Evolutionary conservation across 2,888 invertebrate genomes (phyloP).

Genomic region (Rhynchonema sp.): DNA sequence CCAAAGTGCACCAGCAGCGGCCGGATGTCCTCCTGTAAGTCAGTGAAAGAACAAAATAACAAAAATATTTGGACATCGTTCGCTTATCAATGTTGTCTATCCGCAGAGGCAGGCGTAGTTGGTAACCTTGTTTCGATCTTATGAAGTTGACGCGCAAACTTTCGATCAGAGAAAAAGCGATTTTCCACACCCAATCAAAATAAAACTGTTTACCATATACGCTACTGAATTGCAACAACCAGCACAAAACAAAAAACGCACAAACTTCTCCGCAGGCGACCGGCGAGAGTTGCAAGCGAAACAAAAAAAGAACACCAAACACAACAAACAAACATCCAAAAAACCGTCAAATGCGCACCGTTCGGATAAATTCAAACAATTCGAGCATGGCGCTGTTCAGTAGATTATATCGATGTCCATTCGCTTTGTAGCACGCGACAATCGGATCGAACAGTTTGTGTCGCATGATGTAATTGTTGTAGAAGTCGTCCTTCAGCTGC

Average conservation of each 20-base stretch:
- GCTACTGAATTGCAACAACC: too few relatives aligned
- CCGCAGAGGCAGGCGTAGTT: too few relatives aligned
- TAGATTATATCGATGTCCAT: conserved; percentile 93
- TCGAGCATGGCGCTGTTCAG: conserved; percentile 96
- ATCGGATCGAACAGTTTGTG: conserved; percentile 85
- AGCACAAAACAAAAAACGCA: not conserved
- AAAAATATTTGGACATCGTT: too few relatives aligned
- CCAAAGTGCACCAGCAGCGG: conserved; percentile 57
- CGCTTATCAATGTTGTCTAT: too few relatives aligned
- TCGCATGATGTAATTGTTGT: conserved; percentile 83
- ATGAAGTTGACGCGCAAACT: too few relatives aligned
- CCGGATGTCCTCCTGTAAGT: conserved; percentile 34
- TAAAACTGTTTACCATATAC: not conserved
- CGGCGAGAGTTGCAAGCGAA: not conserved
- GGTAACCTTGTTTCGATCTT: too few relatives aligned
- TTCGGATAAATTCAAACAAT: conserved; percentile 81
- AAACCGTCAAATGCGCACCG: too few relatives aligned
- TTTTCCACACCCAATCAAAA: not conserved
- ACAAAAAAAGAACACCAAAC: not conserved
- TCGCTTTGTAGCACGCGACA: conserved; percentile 80
- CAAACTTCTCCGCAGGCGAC: not conserved
- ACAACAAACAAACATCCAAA: conserved; percentile 2
- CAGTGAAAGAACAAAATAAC: too few relatives aligned
- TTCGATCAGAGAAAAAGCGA: too few relatives aligned
- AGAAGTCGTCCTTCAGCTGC: conserved; percentile 92